These are phyloP conservation scores for Clepsis dumicolana DNA, from an alignment of 2,888 invertebrate species.

Conservation along the genomic window DNA sequence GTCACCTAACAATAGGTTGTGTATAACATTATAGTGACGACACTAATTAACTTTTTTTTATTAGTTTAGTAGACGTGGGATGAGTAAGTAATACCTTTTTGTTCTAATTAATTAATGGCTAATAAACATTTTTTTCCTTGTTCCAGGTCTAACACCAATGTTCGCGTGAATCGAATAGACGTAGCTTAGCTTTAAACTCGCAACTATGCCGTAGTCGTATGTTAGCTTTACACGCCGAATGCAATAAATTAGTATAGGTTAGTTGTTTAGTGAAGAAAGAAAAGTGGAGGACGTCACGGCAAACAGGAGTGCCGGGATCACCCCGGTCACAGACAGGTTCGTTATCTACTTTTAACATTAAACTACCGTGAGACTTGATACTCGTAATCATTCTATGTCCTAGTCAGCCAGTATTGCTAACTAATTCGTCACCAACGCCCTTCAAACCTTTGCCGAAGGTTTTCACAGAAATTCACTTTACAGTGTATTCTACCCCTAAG, in stretches of 20 bases:
- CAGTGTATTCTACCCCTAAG: no score
- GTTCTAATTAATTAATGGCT: not conserved
- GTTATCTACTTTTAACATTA: constrained; percentile 44
- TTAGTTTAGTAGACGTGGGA: no score
- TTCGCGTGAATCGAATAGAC: constrained; percentile 49
- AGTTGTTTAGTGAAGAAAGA: constrained; percentile 58
- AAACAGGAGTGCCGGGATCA: constrained; percentile 70
- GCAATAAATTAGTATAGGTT: constrained; percentile 52
- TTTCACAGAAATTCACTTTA: no score
- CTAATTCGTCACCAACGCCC: no score
- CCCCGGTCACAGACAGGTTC: constrained; percentile 79
- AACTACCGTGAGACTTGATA: not conserved
- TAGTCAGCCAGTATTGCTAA: no score
- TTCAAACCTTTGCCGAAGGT: no score
- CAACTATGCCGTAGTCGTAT: constrained; percentile 42
- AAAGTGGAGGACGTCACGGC: constrained; percentile 78
- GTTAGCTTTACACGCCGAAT: constrained; percentile 49
- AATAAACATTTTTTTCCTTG: constrained; percentile 57
- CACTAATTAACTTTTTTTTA: no score
- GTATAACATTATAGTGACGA: no score
- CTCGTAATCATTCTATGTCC: no score
- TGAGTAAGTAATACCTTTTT: no score
- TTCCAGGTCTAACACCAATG: constrained; percentile 69
- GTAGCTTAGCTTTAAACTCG: constrained; percentile 26
- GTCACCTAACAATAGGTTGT: no score